Percentiles rank a stretch among this genome's conserved stretches.
These are phyloP conservation scores for Pocillopora meandrina DNA, from an alignment of 92 coral and sea anemone genomes.

Conservation along the genomic window DNA sequence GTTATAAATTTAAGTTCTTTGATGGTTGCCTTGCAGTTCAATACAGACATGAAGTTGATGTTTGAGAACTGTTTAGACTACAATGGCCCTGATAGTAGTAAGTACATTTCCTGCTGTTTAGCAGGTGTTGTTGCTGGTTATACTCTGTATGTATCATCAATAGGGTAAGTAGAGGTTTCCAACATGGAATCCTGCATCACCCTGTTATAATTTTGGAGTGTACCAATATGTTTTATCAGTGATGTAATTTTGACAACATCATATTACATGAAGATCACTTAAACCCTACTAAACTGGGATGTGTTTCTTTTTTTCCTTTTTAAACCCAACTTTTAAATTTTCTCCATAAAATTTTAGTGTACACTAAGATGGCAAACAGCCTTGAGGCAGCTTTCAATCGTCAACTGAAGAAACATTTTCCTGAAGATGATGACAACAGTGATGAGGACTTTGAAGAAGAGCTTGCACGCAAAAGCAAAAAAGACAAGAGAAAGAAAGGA, in stretches of 20 bases:
- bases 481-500: slow-evolving; percentile 57
- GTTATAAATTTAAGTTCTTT: too few species aligned
- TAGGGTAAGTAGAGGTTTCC: too few species aligned
- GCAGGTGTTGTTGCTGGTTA: background rate
- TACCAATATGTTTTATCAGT: too few species aligned
- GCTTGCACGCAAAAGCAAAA: slow-evolving; percentile 77
- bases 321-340: background rate
- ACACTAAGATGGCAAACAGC: slow-evolving; percentile 94
- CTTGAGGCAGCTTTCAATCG: slow-evolving; percentile 94
- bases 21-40: slow-evolving; percentile 60
- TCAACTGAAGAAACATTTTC: slow-evolving; percentile 95
- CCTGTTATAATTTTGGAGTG: background rate
- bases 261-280: too few species aligned
- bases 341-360: slow-evolving; percentile 57
- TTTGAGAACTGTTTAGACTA: slow-evolving; percentile 97
- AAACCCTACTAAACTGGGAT: too few species aligned
- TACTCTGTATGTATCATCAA: too few species aligned
- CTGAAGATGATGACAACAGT: slow-evolving; percentile 95
- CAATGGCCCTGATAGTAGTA: slow-evolving; percentile 96
- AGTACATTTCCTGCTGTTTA: slow-evolving; percentile 33
- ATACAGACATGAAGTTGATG: slow-evolving; percentile 89
- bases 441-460: slow-evolving; percentile 99
- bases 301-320: background rate
- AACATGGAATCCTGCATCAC: background rate
- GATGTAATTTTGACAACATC: too few species aligned